Percentiles rank a stretch among this genome's conserved stretches.
These are phyloP conservation scores for Thumatha senex DNA, from an alignment of 2,888 invertebrate species.

Conservation along the genomic window DNA sequence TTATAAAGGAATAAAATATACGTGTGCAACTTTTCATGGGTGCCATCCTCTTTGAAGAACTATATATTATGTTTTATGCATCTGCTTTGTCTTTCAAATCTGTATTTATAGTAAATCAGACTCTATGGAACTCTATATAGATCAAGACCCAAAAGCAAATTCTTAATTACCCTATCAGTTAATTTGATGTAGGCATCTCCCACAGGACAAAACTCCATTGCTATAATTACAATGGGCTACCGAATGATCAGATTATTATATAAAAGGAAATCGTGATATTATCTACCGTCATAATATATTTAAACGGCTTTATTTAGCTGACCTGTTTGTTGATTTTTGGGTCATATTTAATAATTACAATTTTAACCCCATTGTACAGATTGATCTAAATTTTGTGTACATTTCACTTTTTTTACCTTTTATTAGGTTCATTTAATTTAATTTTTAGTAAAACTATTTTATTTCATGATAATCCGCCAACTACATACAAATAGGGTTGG, in stretches of 20 bases:
- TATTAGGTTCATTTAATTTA: too few species aligned
- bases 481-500: too few species aligned
- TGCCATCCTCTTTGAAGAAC: conserved; percentile 31
- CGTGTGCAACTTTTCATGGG: conserved; percentile 39
- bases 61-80: conserved; percentile 19
- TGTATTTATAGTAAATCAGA: conserved; percentile 6
- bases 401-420: too few species aligned
- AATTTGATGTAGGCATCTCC: neutral
- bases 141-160: neutral
- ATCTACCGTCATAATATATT: neutral
- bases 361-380: too few species aligned
- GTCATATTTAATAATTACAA: too few species aligned
- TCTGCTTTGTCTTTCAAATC: conserved; percentile 43
- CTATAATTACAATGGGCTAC: neutral
- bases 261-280: neutral
- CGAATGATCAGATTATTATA: neutral
- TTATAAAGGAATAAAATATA: conserved; percentile 52
- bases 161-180: neutral
- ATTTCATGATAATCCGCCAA: too few species aligned
- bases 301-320: too few species aligned
- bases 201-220: neutral
- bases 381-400: too few species aligned
- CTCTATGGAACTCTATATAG: too few species aligned
- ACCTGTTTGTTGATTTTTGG: too few species aligned
- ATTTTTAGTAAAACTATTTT: too few species aligned